Evolutionary conservation across 2,888 invertebrate species (phyloP).

Genomic region (Lepidochitona cinerea): DNA sequence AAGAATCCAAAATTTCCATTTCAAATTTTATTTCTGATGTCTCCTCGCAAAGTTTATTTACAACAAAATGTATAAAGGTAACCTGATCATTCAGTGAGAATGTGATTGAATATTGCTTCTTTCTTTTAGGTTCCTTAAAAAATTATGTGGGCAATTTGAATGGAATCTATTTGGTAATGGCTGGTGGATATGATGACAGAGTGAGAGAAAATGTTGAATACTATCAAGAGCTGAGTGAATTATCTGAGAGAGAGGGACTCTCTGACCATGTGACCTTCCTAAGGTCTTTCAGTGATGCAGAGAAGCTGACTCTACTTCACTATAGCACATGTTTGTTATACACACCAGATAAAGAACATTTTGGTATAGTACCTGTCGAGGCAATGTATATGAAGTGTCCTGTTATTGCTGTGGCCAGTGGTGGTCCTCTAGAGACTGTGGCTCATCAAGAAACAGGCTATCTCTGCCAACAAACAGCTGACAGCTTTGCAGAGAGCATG

Average conservation of each 20-base stretch:
- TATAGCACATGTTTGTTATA: slow-evolving; percentile 88
- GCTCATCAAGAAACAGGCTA: slow-evolving; percentile 71
- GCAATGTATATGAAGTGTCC: slow-evolving; percentile 96
- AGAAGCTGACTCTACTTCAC: slow-evolving; percentile 86
- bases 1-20: too few relatives aligned
- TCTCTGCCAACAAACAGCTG: slow-evolving; percentile 73
- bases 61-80: too few relatives aligned
- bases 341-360: slow-evolving; percentile 97
- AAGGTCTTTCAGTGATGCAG: slow-evolving; percentile 87
- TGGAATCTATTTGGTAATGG: slow-evolving; percentile 86
- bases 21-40: too few relatives aligned
- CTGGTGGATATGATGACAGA: slow-evolving; percentile 95
- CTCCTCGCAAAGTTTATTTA: too few relatives aligned
- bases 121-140: too few relatives aligned
- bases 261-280: slow-evolving; percentile 83
- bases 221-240: slow-evolving; percentile 81
- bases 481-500: slow-evolving; percentile 86
- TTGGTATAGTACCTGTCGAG: slow-evolving; percentile 99
- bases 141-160: slow-evolving; percentile 31
- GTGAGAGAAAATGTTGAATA: slow-evolving; percentile 90
- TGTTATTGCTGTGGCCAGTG: slow-evolving; percentile 94
- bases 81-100: too few relatives aligned
- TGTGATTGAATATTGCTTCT: too few relatives aligned
- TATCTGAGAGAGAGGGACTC: slow-evolving; percentile 76
- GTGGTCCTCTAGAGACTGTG: slow-evolving; percentile 96